These are phyloP conservation scores for Saccostrea cuccullata DNA, from an alignment of 1,140 invertebrate genomes.

Conservation along the genomic window DNA sequence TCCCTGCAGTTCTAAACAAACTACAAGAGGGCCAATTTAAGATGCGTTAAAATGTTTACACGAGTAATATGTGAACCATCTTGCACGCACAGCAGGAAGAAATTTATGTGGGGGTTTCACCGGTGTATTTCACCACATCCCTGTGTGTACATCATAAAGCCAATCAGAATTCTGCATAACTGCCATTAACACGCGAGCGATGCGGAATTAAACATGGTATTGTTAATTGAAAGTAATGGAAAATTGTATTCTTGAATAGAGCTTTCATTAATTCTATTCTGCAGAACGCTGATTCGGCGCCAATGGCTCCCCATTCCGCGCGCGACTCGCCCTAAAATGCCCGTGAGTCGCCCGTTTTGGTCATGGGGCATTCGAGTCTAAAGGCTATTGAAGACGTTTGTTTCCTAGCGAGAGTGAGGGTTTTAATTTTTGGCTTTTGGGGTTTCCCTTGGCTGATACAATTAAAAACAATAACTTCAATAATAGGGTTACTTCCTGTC, in stretches of 20 bases:
- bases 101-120: conserved; percentile 30
- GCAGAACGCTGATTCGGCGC: conserved; percentile 24
- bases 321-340: conserved; percentile 9
- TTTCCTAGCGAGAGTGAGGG: background rate
- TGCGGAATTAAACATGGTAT: conserved; percentile 30
- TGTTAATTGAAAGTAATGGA: conserved; percentile 38
- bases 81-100: background rate
- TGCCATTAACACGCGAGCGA: conserved; percentile 34
- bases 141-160: conserved; percentile 26
- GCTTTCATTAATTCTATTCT: conserved; percentile 29
- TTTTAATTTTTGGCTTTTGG: conserved; percentile 4
- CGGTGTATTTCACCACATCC: conserved; percentile 21
- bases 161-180: conserved; percentile 30
- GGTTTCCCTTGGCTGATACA: conserved; percentile 1
- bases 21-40: conserved; percentile 18
- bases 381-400: conserved; percentile 18
- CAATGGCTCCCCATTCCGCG: conserved; percentile 24
- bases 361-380: background rate
- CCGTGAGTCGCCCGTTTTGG: conserved; percentile 25
- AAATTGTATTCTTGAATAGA: conserved; percentile 35
- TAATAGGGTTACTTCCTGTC: background rate
- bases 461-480: conserved; percentile 11
- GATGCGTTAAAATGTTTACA: conserved; percentile 36
- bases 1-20: conserved; percentile 11
- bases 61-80: conserved; percentile 30